Conservation (phyloP, 2,113 vertebrate species). For the Mastomys coucha region DNA sequence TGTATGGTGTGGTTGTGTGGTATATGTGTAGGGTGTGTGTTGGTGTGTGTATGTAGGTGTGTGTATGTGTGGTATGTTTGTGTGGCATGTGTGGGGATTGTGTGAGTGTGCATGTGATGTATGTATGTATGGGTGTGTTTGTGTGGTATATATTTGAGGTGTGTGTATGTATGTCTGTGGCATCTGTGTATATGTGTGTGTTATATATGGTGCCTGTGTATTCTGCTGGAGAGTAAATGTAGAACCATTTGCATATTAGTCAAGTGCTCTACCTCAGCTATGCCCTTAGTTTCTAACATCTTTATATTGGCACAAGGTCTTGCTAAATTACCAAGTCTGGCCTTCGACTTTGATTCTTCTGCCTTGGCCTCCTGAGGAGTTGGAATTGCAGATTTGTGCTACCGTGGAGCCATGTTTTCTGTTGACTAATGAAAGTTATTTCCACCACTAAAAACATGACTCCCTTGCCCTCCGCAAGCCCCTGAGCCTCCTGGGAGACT, state of each 20-base stretch:
- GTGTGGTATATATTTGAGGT: too few species aligned
- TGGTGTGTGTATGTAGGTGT: too few species aligned
- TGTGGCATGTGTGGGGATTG: background rate
- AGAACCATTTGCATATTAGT: background rate
- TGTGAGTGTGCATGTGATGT: too few species aligned
- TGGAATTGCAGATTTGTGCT: background rate
- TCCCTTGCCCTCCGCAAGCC: fast-evolving
- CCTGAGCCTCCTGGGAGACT: background rate
- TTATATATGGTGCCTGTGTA: background rate
- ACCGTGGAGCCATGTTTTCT: background rate
- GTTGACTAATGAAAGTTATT: background rate
- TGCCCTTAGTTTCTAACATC: background rate
- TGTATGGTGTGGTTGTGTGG: too few species aligned
- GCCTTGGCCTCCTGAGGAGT: background rate
- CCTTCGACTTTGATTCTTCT: background rate
- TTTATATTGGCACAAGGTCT: background rate
- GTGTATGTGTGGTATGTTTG: too few species aligned
- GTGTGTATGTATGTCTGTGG: background rate
- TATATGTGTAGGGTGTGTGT: too few species aligned
- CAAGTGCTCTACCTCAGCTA: background rate
- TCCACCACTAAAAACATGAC: background rate
- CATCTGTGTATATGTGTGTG: background rate
- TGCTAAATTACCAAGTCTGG: background rate
- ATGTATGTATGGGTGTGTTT: too few species aligned
- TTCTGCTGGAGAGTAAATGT: background rate